These are phyloP conservation scores for Idaea biselata DNA, from an alignment of 2,888 invertebrate species.

Conservation along the genomic window DNA sequence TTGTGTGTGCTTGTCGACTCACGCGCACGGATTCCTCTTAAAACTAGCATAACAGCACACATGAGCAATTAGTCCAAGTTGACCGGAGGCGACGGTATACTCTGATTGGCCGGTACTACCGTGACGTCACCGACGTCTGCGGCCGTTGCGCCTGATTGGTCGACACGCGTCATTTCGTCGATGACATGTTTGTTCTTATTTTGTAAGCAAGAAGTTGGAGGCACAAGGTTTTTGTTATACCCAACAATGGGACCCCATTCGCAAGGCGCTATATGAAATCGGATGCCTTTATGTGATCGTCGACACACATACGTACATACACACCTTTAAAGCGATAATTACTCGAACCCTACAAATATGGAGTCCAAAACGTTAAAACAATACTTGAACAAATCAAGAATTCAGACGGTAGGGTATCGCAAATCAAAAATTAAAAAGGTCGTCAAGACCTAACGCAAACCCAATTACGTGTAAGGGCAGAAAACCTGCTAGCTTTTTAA, in stretches of 20 bases:
- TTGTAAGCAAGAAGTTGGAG: constrained; percentile 69
- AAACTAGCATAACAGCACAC: constrained; percentile 76
- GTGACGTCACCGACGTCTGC: constrained; percentile 77
- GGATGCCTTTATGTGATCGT: constrained; percentile 52
- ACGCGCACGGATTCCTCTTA: constrained; percentile 70
- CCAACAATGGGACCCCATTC: constrained; percentile 63
- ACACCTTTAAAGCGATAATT: constrained; percentile 31
- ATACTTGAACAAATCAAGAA: constrained; percentile 15
- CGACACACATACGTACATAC: constrained; percentile 25
- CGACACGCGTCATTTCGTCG: constrained; percentile 80
- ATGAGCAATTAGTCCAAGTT: constrained; percentile 80
- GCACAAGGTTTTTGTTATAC: constrained; percentile 67
- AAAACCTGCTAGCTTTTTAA: constrained; percentile 65
- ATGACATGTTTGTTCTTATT: constrained; percentile 81
- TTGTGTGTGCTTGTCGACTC: constrained; percentile 49
- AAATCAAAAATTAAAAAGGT: constrained; percentile 57
- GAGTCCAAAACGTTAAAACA: constrained; percentile 30
- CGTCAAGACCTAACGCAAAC: constrained; percentile 58
- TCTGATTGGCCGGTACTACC: constrained; percentile 65
- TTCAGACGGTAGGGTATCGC: constrained; percentile 21
- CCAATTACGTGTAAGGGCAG: constrained; percentile 58
- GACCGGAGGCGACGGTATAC: constrained; percentile 75
- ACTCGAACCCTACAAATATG: constrained; percentile 18
- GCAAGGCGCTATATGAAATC: constrained; percentile 46
- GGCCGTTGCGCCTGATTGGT: constrained; percentile 79